Conservation (phyloP, 2,113 vertebrate genomes). For the Ptyas mucosa region DNA sequence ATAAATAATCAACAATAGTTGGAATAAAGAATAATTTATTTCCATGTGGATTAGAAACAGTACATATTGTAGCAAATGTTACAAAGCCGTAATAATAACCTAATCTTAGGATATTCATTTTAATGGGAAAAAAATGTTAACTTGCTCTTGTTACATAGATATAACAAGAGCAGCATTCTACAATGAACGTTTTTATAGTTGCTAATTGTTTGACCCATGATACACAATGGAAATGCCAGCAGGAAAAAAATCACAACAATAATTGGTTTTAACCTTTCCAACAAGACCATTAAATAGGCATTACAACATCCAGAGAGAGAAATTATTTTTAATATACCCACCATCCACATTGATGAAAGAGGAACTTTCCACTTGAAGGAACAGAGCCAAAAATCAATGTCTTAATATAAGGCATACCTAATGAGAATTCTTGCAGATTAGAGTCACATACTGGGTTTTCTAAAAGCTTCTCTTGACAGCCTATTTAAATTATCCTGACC, state of each 20-base stretch:
- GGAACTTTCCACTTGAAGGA: slow-evolving; percentile 44
- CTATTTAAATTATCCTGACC: slow-evolving; percentile 48
- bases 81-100: slow-evolving; percentile 17
- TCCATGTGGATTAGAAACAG: not conserved
- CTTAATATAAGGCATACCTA: slow-evolving; percentile 43
- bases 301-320: slow-evolving; percentile 22
- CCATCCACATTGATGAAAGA: slow-evolving; percentile 37
- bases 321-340: slow-evolving; percentile 20
- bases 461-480: slow-evolving; percentile 45
- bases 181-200: slow-evolving; percentile 19
- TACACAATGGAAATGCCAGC: slow-evolving; percentile 27
- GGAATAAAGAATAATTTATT: not conserved
- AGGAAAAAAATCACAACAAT: slow-evolving; percentile 17
- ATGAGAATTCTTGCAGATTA: slow-evolving; percentile 37
- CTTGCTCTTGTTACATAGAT: not conserved
- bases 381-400: slow-evolving; percentile 53
- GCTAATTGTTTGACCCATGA: slow-evolving; percentile 26
- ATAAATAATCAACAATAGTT: not conserved
- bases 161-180: not conserved
- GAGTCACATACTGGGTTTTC: slow-evolving; percentile 17
- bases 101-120: not conserved
- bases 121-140: slow-evolving; percentile 8
- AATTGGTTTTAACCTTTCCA: slow-evolving; percentile 48
- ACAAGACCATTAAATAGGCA: slow-evolving; percentile 20
- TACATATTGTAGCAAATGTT: slow-evolving; percentile 3